A percentile compares a stretch with the other conserved stretches of the same genome.
Evolutionary conservation across 1,140 invertebrate genomes (phyloP).

Genomic region (Wasmannia auropunctata): DNA sequence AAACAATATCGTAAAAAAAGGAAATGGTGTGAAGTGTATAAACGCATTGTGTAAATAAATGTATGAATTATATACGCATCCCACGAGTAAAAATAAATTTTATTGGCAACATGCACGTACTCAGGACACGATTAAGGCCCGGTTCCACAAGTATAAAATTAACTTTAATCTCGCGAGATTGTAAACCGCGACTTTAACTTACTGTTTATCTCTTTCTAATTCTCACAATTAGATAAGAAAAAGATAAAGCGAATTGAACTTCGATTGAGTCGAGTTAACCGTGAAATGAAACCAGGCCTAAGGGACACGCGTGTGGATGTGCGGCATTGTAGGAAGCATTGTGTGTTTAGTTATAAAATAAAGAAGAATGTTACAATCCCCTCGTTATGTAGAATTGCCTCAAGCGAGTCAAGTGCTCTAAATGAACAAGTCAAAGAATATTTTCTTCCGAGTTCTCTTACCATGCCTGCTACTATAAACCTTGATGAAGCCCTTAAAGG

Average conservation of each 20-base stretch:
- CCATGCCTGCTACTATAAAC: constrained; percentile 87
- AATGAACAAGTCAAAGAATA: not conserved
- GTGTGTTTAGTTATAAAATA: not conserved
- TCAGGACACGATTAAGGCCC: not conserved
- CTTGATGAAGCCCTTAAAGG: constrained; percentile 84
- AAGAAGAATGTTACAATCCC: not conserved
- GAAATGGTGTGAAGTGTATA: not conserved
- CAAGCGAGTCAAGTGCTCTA: not conserved
- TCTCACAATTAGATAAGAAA: too few species aligned
- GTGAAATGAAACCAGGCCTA: too few species aligned
- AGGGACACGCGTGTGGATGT: not conserved
- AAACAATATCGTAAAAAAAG: not conserved
- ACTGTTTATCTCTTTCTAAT: too few species aligned
- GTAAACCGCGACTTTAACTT: too few species aligned
- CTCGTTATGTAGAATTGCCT: not conserved
- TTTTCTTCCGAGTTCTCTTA: constrained; percentile 73
- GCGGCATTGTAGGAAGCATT: not conserved
- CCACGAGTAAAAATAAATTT: not conserved
- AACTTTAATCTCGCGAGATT: too few species aligned
- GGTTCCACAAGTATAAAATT: too few species aligned
- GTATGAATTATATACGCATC: not conserved
- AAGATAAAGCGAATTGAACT: too few species aligned
- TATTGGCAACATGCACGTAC: not conserved
- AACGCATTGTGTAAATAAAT: not conserved
- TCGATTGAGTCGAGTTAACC: too few species aligned